Evolutionary conservation across 2,113 vertebrate species (phyloP).

Genomic region (Sapajus apella): DNA sequence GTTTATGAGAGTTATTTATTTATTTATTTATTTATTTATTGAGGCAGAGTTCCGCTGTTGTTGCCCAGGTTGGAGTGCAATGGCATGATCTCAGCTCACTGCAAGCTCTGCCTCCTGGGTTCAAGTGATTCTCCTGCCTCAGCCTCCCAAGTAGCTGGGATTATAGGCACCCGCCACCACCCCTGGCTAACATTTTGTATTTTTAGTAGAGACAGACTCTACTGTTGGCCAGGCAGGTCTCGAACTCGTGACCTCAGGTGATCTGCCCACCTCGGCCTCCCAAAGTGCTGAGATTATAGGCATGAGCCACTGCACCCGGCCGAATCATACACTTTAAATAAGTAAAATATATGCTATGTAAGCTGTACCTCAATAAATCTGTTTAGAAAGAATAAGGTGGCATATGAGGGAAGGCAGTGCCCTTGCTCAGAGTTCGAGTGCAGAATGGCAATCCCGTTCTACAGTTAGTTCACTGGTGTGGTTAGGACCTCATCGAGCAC

Average conservation of each 20-base stretch:
- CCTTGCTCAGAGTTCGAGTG: neutral
- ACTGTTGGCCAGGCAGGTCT: neutral
- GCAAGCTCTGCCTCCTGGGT: neutral
- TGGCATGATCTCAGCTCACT: neutral
- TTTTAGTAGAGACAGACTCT: neutral
- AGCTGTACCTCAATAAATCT: neutral
- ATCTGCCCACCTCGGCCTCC: neutral
- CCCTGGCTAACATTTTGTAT: neutral
- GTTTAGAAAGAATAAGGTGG: neutral
- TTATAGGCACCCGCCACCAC: neutral
- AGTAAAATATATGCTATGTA: neutral
- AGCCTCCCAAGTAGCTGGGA: neutral
- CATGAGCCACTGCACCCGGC: neutral
- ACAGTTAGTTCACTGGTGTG: accelerated
- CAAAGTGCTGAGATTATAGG: neutral
- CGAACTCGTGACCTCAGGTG: neutral
- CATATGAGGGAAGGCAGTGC: neutral
- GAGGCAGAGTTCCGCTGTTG: neutral
- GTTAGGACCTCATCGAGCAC: neutral
- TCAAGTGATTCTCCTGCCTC: neutral
- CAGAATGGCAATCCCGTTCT: neutral
- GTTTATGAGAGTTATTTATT: neutral
- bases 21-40: neutral
- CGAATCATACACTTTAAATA: neutral
- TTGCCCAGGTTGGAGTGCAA: neutral